Percentiles rank a stretch among this genome's conserved stretches.
Evolutionary conservation across 1,140 invertebrate species (phyloP).

Genomic region (Sitobion miscanthi): DNA sequence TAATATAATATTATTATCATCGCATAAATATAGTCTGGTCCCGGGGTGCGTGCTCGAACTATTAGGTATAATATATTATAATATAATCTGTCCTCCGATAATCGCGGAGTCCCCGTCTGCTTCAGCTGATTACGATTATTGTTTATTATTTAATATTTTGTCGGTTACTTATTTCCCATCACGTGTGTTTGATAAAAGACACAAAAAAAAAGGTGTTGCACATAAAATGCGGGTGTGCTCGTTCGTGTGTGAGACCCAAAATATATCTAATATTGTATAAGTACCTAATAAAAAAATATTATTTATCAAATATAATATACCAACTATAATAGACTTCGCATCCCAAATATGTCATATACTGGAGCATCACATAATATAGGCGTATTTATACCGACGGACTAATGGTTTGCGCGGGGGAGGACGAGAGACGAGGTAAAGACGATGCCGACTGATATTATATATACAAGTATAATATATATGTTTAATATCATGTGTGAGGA

Average conservation of each 20-base stretch:
- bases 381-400: neutral
- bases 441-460: constrained; percentile 26
- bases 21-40: neutral
- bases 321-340: neutral
- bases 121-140: constrained; percentile 20
- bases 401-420: neutral
- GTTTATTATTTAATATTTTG: neutral
- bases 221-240: neutral
- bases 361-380: too few species aligned
- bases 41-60: neutral
- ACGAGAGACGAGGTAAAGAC: neutral
- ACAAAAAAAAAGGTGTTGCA: constrained; percentile 19
- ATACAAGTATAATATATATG: neutral
- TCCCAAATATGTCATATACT: neutral
- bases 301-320: neutral
- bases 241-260: neutral
- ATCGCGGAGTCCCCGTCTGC: neutral
- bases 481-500: neutral
- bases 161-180: neutral
- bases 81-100: neutral
- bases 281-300: neutral
- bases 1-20: neutral
- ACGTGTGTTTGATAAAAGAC: neutral
- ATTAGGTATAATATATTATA: constrained; percentile 13
- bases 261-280: neutral